Percentiles rank a stretch among this genome's conserved stretches.
Evolutionary conservation across 2,888 invertebrate genomes (phyloP).

Genomic region (Amphipyra tragopoginis): DNA sequence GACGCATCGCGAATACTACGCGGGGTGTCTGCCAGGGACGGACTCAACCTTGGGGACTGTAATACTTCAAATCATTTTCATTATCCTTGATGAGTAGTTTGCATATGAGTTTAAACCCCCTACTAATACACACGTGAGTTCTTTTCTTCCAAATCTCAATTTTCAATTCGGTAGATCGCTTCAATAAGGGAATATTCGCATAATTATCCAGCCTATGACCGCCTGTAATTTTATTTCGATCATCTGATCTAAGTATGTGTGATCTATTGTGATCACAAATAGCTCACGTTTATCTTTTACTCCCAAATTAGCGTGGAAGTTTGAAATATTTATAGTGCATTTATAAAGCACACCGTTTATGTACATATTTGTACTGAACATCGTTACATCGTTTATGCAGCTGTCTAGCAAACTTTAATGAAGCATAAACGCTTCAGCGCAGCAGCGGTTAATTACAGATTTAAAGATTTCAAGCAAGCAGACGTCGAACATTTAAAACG

Average conservation of each 20-base stretch:
- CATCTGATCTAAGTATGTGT: no score
- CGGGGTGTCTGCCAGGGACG: conserved; percentile 67
- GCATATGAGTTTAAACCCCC: no score
- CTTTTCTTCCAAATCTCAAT: no score
- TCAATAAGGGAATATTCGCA: no score
- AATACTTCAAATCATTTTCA: conserved; percentile 6
- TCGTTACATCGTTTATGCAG: conserved; percentile 6
- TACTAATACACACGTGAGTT: no score
- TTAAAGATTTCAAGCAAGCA: neutral
- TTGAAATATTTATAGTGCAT: neutral
- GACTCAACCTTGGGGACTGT: conserved; percentile 44
- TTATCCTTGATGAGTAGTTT: neutral
- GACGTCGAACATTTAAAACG: conserved; percentile 4
- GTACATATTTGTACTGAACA: conserved; percentile 1
- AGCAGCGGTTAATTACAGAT: neutral
- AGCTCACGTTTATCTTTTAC: no score
- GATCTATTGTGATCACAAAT: no score
- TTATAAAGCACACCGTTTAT: neutral
- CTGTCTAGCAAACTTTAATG: conserved; percentile 11
- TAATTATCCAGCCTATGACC: no score
- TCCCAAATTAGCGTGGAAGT: neutral
- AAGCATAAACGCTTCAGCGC: conserved; percentile 1
- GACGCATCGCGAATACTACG: conserved; percentile 75
- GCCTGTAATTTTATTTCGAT: no score
- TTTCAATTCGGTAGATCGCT: no score